Evolutionary conservation across 2,113 vertebrate species (phyloP).

Genomic region (Athene cunicularia): DNA sequence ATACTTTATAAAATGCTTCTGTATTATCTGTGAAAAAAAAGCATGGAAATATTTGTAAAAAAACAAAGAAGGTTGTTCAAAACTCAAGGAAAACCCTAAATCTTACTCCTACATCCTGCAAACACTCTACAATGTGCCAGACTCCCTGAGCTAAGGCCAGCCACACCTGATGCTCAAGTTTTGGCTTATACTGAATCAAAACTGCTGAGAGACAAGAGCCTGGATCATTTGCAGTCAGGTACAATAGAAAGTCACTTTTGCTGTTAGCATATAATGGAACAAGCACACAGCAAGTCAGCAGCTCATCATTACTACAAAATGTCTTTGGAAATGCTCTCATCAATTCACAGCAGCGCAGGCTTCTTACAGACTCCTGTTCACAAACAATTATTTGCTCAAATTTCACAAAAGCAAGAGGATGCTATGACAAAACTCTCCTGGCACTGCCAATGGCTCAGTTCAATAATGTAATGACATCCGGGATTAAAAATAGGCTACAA

Average conservation of each 20-base stretch:
- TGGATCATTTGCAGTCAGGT: not conserved
- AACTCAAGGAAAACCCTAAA: not conserved
- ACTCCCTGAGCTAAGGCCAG: not conserved
- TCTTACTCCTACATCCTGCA: not conserved
- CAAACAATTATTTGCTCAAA: slow-evolving; percentile 70
- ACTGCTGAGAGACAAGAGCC: not conserved
- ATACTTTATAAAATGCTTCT: not conserved
- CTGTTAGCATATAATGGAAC: not conserved
- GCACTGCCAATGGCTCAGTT: slow-evolving; percentile 54
- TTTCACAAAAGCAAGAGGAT: slow-evolving; percentile 67
- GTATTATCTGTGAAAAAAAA: not conserved
- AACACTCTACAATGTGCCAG: not conserved
- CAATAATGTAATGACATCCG: slow-evolving; percentile 63
- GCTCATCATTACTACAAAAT: slow-evolving; percentile 59
- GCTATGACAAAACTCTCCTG: slow-evolving; percentile 63
- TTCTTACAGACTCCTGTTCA: slow-evolving; percentile 63
- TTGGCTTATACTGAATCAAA: not conserved
- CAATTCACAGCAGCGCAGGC: slow-evolving; percentile 23
- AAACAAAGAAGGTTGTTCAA: not conserved
- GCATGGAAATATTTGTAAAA: not conserved
- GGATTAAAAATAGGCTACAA: slow-evolving; percentile 59
- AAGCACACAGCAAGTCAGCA: not conserved
- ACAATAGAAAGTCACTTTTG: slow-evolving; percentile 37
- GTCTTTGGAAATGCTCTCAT: slow-evolving; percentile 56
- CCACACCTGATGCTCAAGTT: not conserved